A percentile compares a stretch with the other conserved stretches of the same genome.
These are phyloP conservation scores for Spicauda simplicius DNA, from an alignment of 2,888 invertebrate species.

Conservation along the genomic window DNA sequence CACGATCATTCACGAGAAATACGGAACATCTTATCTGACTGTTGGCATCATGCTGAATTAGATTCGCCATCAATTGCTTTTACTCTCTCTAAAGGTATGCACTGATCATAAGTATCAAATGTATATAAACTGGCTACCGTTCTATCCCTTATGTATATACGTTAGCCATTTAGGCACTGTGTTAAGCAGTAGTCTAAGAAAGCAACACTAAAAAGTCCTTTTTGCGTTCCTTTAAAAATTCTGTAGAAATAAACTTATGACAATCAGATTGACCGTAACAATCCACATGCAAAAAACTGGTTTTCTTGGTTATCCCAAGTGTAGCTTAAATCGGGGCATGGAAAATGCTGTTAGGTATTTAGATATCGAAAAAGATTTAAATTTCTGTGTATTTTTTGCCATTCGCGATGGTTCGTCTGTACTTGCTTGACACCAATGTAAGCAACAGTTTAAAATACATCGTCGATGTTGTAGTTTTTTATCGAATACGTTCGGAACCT, in stretches of 20 bases:
- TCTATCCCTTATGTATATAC: no score
- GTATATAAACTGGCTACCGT: background rate
- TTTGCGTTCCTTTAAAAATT: no score
- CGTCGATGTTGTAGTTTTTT: background rate
- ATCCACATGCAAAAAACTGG: no score
- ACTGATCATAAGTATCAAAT: background rate
- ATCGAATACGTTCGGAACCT: conserved; percentile 10
- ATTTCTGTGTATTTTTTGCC: background rate
- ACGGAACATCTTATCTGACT: conserved; percentile 1
- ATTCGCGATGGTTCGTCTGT: background rate
- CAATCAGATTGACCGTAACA: no score
- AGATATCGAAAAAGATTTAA: no score
- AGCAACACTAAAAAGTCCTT: no score
- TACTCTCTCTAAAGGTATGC: background rate
- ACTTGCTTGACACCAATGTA: background rate
- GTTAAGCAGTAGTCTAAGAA: no score
- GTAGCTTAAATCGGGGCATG: no score
- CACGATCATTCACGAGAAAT: conserved; percentile 14
- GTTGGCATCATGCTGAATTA: conserved; percentile 5
- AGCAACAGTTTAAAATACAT: background rate
- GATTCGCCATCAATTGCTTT: conserved; percentile 3
- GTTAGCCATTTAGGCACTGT: no score
- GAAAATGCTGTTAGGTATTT: no score
- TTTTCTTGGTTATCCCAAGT: no score
- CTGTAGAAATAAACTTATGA: no score